Evolutionary conservation across 2,113 vertebrate species (phyloP), one percentile per base, ranked within the genome.

Genomic region (Myotis lucifugus): DNA sequence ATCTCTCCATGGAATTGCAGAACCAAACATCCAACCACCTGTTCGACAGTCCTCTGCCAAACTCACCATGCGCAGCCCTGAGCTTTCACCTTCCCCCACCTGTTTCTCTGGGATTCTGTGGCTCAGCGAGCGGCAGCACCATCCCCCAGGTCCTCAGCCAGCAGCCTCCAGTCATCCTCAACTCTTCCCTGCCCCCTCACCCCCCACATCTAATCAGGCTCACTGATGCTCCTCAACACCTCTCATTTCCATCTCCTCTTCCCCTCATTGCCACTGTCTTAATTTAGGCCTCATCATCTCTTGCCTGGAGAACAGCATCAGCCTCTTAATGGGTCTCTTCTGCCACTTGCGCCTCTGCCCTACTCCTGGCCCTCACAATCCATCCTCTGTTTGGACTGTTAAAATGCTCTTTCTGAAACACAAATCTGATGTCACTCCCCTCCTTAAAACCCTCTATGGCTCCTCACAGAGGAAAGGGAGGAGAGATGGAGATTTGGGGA

Each of bases 201-300:
- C 90, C 95, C 90, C 82, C n/a, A 73, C n/a, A 3, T 95, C 90
- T 96, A 92, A 96, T 96, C 96, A 97, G 95, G 85, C 96, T 94
- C 86, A 61, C 83, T 66, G 95, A 89, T 61, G 95, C 95, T 96
- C 88, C 91, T 79, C 21, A 86, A 78, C 69, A 85, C 83, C 94
- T 95, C 90, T 93, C 96, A 88, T 72, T 96, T 93, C 78, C 96
- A 78, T 96, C 96, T 95, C 50, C 67, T 79, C 91, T 48, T 89
- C 88, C 96, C 77, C 79, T 96, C 91, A 25, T 88, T 95, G 94
- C 94, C 95, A 94, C 70, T 82, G 95, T 86, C 93, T 95, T 95
- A 93, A 95, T 97, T 97, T 97, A 96, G 93, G 85, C 82, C 72
- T 92, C 82, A 78, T 96, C 96, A 93, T 93, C 87, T 90, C 85